Evolutionary conservation across 1,140 invertebrate genomes (phyloP).

Genomic region (Agraylea sexmaculata): DNA sequence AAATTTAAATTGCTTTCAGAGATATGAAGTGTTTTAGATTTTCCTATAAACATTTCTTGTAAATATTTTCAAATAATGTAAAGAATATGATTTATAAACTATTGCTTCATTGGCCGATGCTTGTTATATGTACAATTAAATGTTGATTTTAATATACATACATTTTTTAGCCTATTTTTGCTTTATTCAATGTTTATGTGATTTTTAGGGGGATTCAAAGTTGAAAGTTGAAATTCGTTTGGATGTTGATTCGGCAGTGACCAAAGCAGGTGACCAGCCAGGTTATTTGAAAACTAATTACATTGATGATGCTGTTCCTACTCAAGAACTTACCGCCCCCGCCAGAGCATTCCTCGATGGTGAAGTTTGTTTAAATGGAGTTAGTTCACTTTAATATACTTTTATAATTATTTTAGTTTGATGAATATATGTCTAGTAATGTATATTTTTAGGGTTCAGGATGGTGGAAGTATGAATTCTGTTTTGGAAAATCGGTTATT

Average conservation of each 20-base stretch:
- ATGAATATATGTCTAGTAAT: not conserved
- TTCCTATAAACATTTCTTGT: too few species aligned
- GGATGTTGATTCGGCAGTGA: constrained; percentile 36
- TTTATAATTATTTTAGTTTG: too few species aligned
- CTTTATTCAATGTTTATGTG: constrained; percentile 9
- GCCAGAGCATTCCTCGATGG: constrained; percentile 69
- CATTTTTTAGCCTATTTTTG: too few species aligned
- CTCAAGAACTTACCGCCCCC: constrained; percentile 46
- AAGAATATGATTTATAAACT: too few species aligned
- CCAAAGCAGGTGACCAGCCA: constrained; percentile 22
- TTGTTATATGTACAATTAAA: too few species aligned
- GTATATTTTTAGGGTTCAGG: constrained; percentile 59
- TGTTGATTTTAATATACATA: too few species aligned
- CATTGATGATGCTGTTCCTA: constrained; percentile 24
- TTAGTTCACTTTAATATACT: constrained; percentile 37
- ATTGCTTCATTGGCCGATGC: too few species aligned
- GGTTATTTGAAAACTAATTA: constrained; percentile 25
- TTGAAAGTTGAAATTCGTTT: constrained; percentile 54
- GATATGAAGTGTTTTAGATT: too few species aligned
- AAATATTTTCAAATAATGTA: too few species aligned
- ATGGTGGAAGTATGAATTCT: constrained; percentile 98
- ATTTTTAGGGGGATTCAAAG: constrained; percentile 46
- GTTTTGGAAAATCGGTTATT: constrained; percentile 76
- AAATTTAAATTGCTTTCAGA: too few species aligned
- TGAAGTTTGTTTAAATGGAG: constrained; percentile 71